Evolutionary conservation across 2,888 invertebrate genomes (phyloP).

Genomic region (Tridacna gigas): DNA sequence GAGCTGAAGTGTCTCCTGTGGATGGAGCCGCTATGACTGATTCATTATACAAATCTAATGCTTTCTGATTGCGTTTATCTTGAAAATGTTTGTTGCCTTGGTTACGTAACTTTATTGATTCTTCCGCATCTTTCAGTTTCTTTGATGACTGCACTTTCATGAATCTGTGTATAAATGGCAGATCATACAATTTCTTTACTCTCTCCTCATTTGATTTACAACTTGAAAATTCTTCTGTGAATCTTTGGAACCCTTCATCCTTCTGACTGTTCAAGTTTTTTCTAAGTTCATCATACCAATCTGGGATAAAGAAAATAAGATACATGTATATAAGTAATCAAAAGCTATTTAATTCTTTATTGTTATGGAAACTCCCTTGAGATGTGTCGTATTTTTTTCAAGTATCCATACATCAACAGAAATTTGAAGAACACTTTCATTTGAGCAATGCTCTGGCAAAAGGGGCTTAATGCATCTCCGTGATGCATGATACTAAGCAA

Average conservation of each 20-base stretch:
- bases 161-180: conserved; percentile 66
- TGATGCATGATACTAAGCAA: no score
- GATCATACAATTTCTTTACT: conserved; percentile 64
- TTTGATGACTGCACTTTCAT: conserved; percentile 27
- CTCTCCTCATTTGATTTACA: conserved; percentile 71
- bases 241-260: conserved; percentile 20
- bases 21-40: conserved; percentile 75
- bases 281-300: conserved; percentile 46
- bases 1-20: conserved; percentile 61
- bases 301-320: conserved; percentile 20
- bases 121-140: conserved; percentile 75
- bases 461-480: no score
- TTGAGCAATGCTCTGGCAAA: no score
- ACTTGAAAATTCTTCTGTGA: conserved; percentile 60
- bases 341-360: no score
- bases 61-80: conserved; percentile 71
- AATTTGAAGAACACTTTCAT: no score
- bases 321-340: not conserved
- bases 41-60: conserved; percentile 76
- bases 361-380: no score
- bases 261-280: conserved; percentile 12
- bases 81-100: conserved; percentile 82
- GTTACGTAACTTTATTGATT: conserved; percentile 79
- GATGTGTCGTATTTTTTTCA: no score
- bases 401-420: no score